Base-by-base conservation (phyloP, 2,113 vertebrate species). In the Redunca redunca region DNA sequence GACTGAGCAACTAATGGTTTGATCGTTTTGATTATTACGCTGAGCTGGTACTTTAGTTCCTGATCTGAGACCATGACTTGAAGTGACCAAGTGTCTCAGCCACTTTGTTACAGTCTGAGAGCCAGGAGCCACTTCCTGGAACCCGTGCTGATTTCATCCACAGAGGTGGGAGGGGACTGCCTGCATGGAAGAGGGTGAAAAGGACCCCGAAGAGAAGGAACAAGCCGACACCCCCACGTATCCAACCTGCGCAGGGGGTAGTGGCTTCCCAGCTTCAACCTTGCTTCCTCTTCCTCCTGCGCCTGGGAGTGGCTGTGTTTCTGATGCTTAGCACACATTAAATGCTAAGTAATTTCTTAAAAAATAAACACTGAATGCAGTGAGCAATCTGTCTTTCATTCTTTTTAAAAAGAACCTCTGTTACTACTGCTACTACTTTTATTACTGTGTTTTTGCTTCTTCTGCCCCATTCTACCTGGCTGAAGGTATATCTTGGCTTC, bases 131-230 rank as follows among this genome's bases (percentile, higher is more conserved):
- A 9, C 50, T 67, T 90, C 57, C 26, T 43, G 43, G 13, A 15
- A n/a, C 0, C 16, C 0, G 1, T 2, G 15, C 14, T 40, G 10
- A 14, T n/a, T 19, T 46, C 17, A 40, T 6, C 48, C 2, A 28
- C 8, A 16, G 40, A 25, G 33, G 3, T 5, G 3, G 43, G 13
- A 87, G 19, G 9, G 77, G 81, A 10, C 15, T 23, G 9, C 62
- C n/a, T 12, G 6, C 2, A 0, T 0, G 1, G 25, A 16, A 6
- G 33, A 48, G 36, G 26, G 33, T 11, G 15, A 21, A 23, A 25
- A 8, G 13, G 43, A 12, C 21, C 30, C 3, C 3, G 1, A 83
- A 36, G 52, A 14, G 7, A 83, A 30, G 6, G n/a, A 46, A 52
- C 7, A 21, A 23, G 17, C 1, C 19, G 33, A 21, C 30, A 40